Percentiles rank a stretch among this genome's conserved stretches.
Evolutionary conservation across 1,140 invertebrate genomes (phyloP).

Genomic region (Drosophila asahinai): DNA sequence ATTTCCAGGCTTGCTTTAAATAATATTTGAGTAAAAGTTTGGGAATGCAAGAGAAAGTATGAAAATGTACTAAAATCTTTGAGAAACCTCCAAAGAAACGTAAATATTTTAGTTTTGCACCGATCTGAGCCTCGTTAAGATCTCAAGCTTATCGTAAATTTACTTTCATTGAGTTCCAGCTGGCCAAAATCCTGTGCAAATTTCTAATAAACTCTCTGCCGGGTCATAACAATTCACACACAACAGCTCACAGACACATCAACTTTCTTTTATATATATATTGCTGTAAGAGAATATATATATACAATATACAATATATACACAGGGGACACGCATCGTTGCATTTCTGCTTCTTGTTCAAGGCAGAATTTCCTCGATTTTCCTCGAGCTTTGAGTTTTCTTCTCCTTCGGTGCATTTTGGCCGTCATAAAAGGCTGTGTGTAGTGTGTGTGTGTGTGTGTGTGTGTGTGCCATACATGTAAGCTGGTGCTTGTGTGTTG

Average conservation of each 20-base stretch:
- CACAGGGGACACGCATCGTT: slow-evolving; percentile 41
- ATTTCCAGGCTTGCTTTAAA: background rate
- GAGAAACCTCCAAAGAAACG: too few relatives aligned
- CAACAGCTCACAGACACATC: slow-evolving; percentile 10
- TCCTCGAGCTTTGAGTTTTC: slow-evolving; percentile 33
- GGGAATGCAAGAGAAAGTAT: too few relatives aligned
- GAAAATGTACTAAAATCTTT: too few relatives aligned
- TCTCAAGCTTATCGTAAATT: background rate
- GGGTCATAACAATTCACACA: slow-evolving; percentile 14
- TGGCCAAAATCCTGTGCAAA: slow-evolving; percentile 8
- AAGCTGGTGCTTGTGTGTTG: slow-evolving; percentile 34
- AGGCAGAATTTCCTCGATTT: slow-evolving; percentile 23
- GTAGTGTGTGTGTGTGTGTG: slow-evolving; percentile 9
- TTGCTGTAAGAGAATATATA: slow-evolving; percentile 16
- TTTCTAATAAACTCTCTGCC: slow-evolving; percentile 25
- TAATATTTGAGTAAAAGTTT: too few relatives aligned
- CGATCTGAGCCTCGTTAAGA: background rate
- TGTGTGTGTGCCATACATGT: slow-evolving; percentile 36
- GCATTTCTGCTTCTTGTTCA: slow-evolving; percentile 31
- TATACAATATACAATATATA: slow-evolving; percentile 42
- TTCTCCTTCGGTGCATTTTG: slow-evolving; percentile 38
- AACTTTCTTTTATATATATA: slow-evolving; percentile 1
- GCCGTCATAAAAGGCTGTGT: slow-evolving; percentile 29
- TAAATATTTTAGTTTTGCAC: too few relatives aligned
- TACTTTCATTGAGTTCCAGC: background rate